Evolutionary conservation across 2,888 invertebrate genomes (phyloP).

Genomic region (Rhagonycha fulva): DNA sequence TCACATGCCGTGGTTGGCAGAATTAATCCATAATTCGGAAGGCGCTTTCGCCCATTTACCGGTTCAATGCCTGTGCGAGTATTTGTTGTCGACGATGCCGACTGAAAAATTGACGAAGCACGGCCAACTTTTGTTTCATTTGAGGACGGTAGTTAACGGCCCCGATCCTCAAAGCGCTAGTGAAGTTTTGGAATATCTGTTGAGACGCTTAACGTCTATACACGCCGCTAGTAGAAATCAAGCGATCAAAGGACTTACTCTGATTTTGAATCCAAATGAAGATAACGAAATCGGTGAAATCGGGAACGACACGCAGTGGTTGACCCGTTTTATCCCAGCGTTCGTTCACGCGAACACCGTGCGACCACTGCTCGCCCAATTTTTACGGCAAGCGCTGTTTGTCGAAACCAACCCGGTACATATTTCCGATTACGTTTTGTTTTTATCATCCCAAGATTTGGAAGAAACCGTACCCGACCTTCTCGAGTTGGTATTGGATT

Average conservation of each 20-base stretch:
- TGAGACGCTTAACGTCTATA: conserved; percentile 80
- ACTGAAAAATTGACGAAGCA: conserved; percentile 76
- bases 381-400: conserved; percentile 84
- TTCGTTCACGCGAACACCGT: conserved; percentile 80
- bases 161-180: conserved; percentile 63
- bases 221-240: conserved; percentile 77
- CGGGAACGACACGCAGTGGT: conserved; percentile 56
- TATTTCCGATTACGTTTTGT: conserved; percentile 83
- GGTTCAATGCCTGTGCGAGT: conserved; percentile 97
- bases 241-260: conserved; percentile 64
- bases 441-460: conserved; percentile 76
- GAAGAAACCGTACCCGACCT: conserved; percentile 70
- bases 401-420: conserved; percentile 86
- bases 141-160: conserved; percentile 62
- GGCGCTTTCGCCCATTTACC: conserved; percentile 86
- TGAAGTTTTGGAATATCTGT: conserved; percentile 89
- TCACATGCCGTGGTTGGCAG: conserved; percentile 97
- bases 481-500: conserved; percentile 74
- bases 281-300: conserved; percentile 50
- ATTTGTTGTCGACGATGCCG: conserved; percentile 73
- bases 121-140: conserved; percentile 64
- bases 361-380: conserved; percentile 68
- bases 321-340: conserved; percentile 67
- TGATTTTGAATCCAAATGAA: conserved; percentile 51
- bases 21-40: conserved; percentile 89